phyloP scores from a whole-genome alignment of 2,888 invertebrate species.

The Pandemis heparana region DNA sequence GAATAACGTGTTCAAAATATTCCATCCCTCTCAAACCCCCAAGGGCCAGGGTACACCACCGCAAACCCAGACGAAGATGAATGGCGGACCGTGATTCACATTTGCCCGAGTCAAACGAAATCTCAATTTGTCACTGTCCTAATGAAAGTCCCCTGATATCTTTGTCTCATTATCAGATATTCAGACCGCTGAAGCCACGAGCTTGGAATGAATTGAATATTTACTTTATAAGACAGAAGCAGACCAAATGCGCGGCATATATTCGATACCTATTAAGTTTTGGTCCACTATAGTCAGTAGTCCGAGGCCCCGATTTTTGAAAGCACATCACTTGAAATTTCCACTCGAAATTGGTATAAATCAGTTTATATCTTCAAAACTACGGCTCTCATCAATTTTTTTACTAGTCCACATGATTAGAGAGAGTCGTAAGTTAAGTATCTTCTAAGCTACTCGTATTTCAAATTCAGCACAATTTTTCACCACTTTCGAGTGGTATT shows the following conservation, averaged over 20 bases:
- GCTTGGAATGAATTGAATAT: neutral
- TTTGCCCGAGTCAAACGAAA: constrained; percentile 38
- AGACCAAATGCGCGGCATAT: neutral
- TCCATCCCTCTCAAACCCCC: neutral
- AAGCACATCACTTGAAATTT: too few species aligned
- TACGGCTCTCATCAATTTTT: too few species aligned
- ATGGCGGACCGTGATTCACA: constrained; percentile 51
- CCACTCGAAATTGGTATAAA: too few species aligned
- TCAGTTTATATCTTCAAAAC: too few species aligned
- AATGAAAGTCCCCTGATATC: constrained; percentile 44
- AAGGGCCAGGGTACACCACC: constrained; percentile 17
- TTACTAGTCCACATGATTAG: too few species aligned
- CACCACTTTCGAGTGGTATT: too few species aligned
- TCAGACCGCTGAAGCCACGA: constrained; percentile 21
- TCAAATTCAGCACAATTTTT: too few species aligned
- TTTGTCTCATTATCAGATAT: constrained; percentile 36
- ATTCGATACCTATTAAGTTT: too few species aligned
- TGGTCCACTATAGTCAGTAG: too few species aligned
- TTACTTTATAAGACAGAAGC: neutral
- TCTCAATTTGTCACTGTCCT: constrained; percentile 52
- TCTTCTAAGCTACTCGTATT: too few species aligned
- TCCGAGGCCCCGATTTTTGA: too few species aligned
- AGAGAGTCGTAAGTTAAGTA: too few species aligned
- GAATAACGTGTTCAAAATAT: neutral
- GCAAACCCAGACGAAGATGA: constrained; percentile 49